Conservation (phyloP, 1,140 invertebrate genomes). For the Belonocnema kinseyi region DNA sequence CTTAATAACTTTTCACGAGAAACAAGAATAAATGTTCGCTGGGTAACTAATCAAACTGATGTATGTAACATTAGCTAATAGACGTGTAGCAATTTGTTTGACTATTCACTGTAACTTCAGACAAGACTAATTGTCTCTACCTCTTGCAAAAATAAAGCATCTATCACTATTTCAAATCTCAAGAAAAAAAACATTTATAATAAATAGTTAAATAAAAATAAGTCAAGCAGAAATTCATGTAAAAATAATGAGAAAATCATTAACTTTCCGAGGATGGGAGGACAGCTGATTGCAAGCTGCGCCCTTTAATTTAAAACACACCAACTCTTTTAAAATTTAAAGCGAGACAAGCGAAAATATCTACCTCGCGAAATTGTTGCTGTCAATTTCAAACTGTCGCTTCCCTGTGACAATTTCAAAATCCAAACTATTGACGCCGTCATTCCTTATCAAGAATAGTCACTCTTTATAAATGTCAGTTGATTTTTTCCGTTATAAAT, state of each 20-base stretch:
- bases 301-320: not conserved
- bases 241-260: not conserved
- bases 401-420: not conserved
- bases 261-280: not conserved
- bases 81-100: not conserved
- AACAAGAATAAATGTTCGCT: not conserved
- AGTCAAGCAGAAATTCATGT: not conserved
- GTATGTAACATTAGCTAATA: slow-evolving; percentile 1
- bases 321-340: not conserved
- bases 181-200: not conserved
- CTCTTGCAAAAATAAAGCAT: slow-evolving; percentile 5
- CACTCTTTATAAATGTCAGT: not conserved
- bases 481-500: not conserved
- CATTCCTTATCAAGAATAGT: not conserved
- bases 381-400: not conserved
- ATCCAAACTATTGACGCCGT: not conserved
- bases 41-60: slow-evolving; percentile 2
- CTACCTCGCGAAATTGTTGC: not conserved
- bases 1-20: no score
- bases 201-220: not conserved
- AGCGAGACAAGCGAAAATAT: not conserved
- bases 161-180: not conserved
- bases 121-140: slow-evolving; percentile 4
- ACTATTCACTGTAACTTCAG: not conserved
- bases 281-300: no score